Base-by-base conservation (phyloP, 1,140 invertebrate species). In the Adelges cooleyi region DNA sequence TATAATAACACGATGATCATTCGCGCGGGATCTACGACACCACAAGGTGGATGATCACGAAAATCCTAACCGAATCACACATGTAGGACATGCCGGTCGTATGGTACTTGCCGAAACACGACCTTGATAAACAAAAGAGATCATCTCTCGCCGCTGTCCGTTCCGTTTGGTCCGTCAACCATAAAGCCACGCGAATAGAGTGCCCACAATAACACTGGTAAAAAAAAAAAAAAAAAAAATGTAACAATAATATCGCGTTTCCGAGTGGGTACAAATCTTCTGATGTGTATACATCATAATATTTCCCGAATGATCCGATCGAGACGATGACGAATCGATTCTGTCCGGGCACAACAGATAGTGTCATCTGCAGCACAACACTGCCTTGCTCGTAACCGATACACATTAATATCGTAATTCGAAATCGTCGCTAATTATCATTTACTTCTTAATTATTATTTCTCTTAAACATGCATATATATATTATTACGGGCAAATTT, bases 141-240 rank as follows among this genome's bases (percentile, higher is more conserved):
- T 25, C 53, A 56, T 56, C 53, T 54, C 53, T 54, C n/a, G 51
- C 20, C 20, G 2, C 20, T 15, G 2, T 17, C 36, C 52, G 53
- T 56, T 56, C 38, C 53, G 38, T 56, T 56, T 56, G 53, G n/a
- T 13, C n/a, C 53, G 3, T 22, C 53, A 56, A 56, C 53, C 40
- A 27, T 56, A 27, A 56, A 56, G 3, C 22, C 23, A 33, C 53
- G 29, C 53, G 23, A 56, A 27, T 36, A 38, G 11, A 8, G 40
- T n/a, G n/a, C n/a, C 13, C n/a, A 52, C 15, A 52, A 20, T 22
- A 54, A 48, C 23, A 48, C 4, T 9, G 9, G 23, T 48, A 22
- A 48, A 23, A 2, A 29, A 52, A 9, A 17, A 20, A 29, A 52
- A 11, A 33, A 33, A 29, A 44, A 51, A 11, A 5, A 38, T 54